Base-by-base conservation (phyloP, 2,888 invertebrate genomes). In the Cyaniris semiargus region DNA sequence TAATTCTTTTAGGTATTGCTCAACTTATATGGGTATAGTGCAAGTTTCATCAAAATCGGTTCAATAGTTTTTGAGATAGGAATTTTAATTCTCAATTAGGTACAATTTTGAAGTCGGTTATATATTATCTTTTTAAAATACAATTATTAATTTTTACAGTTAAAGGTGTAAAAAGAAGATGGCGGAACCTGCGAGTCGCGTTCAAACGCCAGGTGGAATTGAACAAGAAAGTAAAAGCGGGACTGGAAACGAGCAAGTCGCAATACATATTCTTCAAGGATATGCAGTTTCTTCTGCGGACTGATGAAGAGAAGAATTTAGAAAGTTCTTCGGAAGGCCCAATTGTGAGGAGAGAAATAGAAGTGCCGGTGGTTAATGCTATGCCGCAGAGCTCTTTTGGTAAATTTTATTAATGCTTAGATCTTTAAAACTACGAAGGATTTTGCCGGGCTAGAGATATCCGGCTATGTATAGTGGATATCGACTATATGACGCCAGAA, bases 171-270 rank as follows among this genome's bases (percentile, higher is more conserved):
- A 82, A 75, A 58, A 86, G 85, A 75, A 86, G 85, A 79, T 88
- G 88, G 88, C 86, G 88, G 1, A 87, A 88, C 78, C 81, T 87
- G 1, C 85, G 86, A 13, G 88, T 88, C 80, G 85, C 86, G 5
- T 88, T 86, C 80, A 84, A 84, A 78, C 82, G 86, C 10, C 85
- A 87, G 76, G 27, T 86, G 18, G 81, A 81, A 44, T 58, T 82
- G 13, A 84, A 86, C 76, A 83, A 83, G 77, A 84, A 81, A 77
- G 81, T 81, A 4, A 78, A 81, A 60, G 83, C 83, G 38, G 85
- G 82, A 3, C 79, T 78, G 60, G 78, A 81, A 38, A 81, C 82
- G 3, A 84, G 83, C 77, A 85, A 80, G 75, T 86, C 84, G 78
- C 81, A 80, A 18, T 87, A 87, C 80, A 86, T 87, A 18, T 87